Conservation (phyloP, 2,113 vertebrate genomes). For the Nansenia antarctica region DNA sequence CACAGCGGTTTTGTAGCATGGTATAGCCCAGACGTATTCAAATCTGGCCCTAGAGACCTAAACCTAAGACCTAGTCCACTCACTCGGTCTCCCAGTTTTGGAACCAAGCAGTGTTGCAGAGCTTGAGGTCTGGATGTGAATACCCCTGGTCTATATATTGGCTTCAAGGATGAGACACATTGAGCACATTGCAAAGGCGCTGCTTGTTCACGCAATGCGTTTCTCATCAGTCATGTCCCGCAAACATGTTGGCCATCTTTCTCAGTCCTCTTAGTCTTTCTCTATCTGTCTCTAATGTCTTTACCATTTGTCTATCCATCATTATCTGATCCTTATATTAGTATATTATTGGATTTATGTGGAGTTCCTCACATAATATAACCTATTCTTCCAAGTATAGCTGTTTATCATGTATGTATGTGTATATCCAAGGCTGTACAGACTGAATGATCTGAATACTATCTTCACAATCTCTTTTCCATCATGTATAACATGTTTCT, state of each 20-base stretch:
- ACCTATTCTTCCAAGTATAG: neutral
- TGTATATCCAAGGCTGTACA: too few species aligned
- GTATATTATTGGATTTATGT: neutral
- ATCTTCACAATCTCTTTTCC: too few species aligned
- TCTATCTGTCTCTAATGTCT: neutral
- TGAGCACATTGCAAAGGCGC: neutral
- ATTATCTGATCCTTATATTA: neutral
- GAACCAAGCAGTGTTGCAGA: too few species aligned
- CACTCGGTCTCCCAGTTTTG: too few species aligned
- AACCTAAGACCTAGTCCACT: too few species aligned
- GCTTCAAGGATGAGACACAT: neutral
- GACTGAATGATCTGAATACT: too few species aligned
- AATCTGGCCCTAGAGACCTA: conserved; percentile 4
- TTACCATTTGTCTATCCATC: neutral
- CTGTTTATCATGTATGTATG: too few species aligned
- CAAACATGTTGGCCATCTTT: neutral
- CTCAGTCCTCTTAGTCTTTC: neutral
- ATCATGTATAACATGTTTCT: neutral
- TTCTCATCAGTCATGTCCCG: conserved; percentile 14
- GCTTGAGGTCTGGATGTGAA: neutral
- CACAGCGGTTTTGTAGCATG: conserved; percentile 36
- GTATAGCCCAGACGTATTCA: conserved; percentile 9
- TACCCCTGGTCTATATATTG: neutral
- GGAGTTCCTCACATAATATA: neutral
- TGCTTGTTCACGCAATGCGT: neutral